Base-by-base conservation (phyloP, 2,113 vertebrate species). In the Sclerurus mexicanus region DNA sequence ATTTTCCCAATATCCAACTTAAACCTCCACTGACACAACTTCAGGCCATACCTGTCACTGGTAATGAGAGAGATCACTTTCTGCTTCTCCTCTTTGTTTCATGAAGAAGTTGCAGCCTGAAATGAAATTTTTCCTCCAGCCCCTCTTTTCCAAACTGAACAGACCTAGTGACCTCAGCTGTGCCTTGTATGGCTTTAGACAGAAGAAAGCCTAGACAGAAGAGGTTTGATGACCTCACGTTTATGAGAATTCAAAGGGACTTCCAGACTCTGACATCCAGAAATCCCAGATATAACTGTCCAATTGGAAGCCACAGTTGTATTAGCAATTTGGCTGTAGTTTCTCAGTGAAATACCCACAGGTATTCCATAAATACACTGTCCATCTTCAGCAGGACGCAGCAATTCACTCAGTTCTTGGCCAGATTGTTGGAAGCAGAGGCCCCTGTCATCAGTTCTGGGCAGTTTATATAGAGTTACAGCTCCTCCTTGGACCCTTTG, bases 401-500 rank as follows among this genome's bases (percentile, higher is more conserved):
- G 68, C 11, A 33, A 79, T 89, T 96, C 94, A 82, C 81, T 96
- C 91, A 67, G 58, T 92, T 96, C 89, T 89, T 95, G 89, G 94
- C 94, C 88, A 97, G 95, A 90, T 79, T 93, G 79, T 96, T 97
- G 95, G 97, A 97, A 92, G 90, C 93, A 96, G 90, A 97, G 87
- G 76, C 89, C 75, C 86, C 85, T 97, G 95, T 97, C 96, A 97
- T 96, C 97, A 96, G 89, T 96, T 96, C 85, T 95, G 91, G 92
- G 89, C 97, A 96, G 96, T 97, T 97, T 97, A 95, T 97, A 94
- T 87, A 96, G 96, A 97, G 94, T 98, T 98, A 97, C 94, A 97
- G 94, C 95, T 97, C 97, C 95, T 98, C 84, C 88, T 98, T 98
- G 97, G 97, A 97, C 94, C 59, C 89, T 96, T 98, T 98, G 98